phyloP scores from a whole-genome alignment of 2,888 invertebrate genomes.

The Pristionchus maxplancki region DNA sequence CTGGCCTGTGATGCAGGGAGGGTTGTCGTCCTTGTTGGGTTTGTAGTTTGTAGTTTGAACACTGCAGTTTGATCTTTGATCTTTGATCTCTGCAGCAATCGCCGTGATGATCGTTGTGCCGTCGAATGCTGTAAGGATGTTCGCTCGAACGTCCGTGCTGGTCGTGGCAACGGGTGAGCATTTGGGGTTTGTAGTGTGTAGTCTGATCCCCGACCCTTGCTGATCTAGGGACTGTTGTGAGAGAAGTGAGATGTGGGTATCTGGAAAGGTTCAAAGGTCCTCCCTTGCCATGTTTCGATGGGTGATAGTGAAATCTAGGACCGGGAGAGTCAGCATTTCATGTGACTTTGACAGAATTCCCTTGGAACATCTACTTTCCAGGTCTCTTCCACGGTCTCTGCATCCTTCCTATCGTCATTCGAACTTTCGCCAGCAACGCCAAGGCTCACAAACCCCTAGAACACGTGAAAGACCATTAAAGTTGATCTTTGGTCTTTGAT shows the following conservation, averaged over 20 bases:
- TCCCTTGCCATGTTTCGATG: too few species aligned
- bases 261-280: too few species aligned
- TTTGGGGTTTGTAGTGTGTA: not conserved
- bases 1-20: slow-evolving; percentile 77
- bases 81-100: slow-evolving; percentile 57
- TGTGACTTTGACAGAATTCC: too few species aligned
- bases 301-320: too few species aligned
- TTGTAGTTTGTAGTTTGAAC: not conserved
- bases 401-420: slow-evolving; percentile 74
- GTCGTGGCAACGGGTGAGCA: slow-evolving; percentile 72
- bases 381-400: slow-evolving; percentile 76
- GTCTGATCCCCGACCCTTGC: not conserved
- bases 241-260: too few species aligned
- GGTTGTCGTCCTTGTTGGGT: slow-evolving; percentile 72
- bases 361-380: not conserved
- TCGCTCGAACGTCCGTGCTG: slow-evolving; percentile 74
- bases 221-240: not conserved
- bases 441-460: slow-evolving; percentile 54
- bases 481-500: not conserved
- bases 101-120: slow-evolving; percentile 74
- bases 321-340: too few species aligned
- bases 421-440: slow-evolving; percentile 56
- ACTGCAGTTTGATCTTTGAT: slow-evolving; percentile 15
- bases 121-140: slow-evolving; percentile 76
- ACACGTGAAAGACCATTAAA: slow-evolving; percentile 32